phyloP scores from a whole-genome alignment of 2,888 invertebrate species.

The Harmothoe impar region DNA sequence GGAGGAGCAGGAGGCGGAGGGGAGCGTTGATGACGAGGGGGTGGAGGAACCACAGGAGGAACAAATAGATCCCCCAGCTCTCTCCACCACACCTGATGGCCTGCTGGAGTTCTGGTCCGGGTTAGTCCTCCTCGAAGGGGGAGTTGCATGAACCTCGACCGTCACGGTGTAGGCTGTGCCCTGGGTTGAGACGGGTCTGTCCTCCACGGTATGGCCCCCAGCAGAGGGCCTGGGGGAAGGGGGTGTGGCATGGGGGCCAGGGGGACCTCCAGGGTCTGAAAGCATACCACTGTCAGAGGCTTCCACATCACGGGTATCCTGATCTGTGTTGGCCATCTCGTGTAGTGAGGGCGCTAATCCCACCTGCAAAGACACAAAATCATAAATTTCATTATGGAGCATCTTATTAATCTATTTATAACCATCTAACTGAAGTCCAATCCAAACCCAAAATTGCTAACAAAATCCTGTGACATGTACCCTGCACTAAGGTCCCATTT shows the following conservation, averaged over 20 bases:
- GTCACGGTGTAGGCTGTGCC: neutral
- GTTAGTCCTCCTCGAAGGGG: neutral
- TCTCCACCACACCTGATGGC: too few species aligned
- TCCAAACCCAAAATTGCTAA: too few species aligned
- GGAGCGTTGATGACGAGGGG: conserved; percentile 13
- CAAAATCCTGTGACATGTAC: too few species aligned
- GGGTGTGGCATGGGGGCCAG: neutral
- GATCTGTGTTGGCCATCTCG: neutral
- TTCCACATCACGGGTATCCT: neutral
- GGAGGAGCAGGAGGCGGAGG: conserved; percentile 18
- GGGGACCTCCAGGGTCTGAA: conserved; percentile 28
- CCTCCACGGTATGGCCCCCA: neutral
- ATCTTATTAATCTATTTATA: too few species aligned
- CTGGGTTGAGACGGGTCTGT: neutral
- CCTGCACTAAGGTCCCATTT: too few species aligned
- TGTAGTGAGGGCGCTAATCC: neutral
- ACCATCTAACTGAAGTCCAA: too few species aligned
- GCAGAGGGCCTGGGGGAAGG: neutral
- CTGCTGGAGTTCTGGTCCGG: too few species aligned
- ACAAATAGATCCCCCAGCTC: neutral
- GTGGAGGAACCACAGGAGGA: conserved; percentile 40
- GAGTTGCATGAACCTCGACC: neutral
- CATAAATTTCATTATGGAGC: neutral
- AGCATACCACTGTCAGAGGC: neutral
- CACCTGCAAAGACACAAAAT: neutral